Base-by-base conservation (phyloP, 2,888 invertebrate species). In the Pammene aurita region DNA sequence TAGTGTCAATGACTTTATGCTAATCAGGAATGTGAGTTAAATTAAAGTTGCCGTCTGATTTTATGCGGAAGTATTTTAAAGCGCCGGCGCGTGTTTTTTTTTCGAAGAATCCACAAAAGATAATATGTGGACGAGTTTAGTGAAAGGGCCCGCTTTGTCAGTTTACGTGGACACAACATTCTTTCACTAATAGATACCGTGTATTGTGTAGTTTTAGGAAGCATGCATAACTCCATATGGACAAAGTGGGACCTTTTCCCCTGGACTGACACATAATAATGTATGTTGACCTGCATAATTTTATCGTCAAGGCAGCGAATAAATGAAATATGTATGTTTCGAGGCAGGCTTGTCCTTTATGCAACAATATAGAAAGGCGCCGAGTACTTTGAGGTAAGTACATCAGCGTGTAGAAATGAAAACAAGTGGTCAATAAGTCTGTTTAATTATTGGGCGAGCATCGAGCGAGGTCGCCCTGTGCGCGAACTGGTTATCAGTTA, bases 381-480 rank as follows among this genome's bases (percentile, higher is more conserved):
- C 77, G 80, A 80, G 82, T 54, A 58, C 38, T 58, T 68, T 57
- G 64, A 63, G 58, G 58, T 64, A 68, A 58, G 84, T 87, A n/a
- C n/a, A 87, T 84, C 84, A 85, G 86, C 83, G 80, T 82, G 77
- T 78, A 84, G 82, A 82, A 88, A 86, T 85, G 85, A 79, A 85
- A 86, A 82, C 88, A 90, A 91, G 88, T 89, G 84, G 85, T 82
- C 88, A 89, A 88, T 89, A 85, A 85, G 86, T 86, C 80, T 85
- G 80, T 84, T 88, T 88, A 89, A 88, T 91, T 88, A 89, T 88
- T 88, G 84, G 81, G 84, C 84, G 87, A 84, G 78, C 79, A 79
- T 79, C 80, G 77, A 80, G 78, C 91, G 90, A 92, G 92, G 91
- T 85, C 92, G 86, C 78, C 88, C 82, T 88, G 87, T 85, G 78